Conservation (phyloP, 2,888 invertebrate genomes). For the Fissipunctia ypsillon region DNA sequence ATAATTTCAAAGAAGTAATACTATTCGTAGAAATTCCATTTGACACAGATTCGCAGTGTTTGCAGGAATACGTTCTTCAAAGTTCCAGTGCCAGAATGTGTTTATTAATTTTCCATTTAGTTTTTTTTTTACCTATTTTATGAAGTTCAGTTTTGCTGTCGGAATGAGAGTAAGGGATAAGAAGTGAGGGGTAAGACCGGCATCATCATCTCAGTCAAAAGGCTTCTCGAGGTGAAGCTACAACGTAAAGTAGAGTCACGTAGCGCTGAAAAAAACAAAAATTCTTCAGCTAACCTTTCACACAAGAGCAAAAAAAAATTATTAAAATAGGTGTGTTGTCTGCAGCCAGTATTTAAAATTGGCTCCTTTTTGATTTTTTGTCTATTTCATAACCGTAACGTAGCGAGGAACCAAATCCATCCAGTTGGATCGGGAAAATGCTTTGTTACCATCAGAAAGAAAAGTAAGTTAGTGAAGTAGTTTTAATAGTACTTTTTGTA, state of each 20-base stretch:
- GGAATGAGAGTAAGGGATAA: no score
- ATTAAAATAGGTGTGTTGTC: not conserved
- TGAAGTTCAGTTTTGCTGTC: not conserved
- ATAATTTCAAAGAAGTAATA: not conserved
- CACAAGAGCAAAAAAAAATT: not conserved
- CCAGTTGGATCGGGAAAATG: conserved; percentile 21
- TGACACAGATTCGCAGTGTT: conserved; percentile 7
- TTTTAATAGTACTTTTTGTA: conserved; percentile 31
- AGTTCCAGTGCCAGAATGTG: not conserved
- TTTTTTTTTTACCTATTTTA: not conserved
- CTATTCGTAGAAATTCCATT: conserved; percentile 13
- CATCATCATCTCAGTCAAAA: not conserved
- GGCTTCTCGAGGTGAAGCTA: not conserved
- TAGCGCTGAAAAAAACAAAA: not conserved
- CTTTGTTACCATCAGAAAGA: conserved; percentile 24
- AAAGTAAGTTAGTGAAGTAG: no score
- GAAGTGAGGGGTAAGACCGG: not conserved
- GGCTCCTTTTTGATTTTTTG: not conserved
- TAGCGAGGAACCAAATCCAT: not conserved
- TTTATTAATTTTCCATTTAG: not conserved
- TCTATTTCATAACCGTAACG: not conserved
- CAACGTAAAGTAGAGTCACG: not conserved
- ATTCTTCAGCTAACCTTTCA: not conserved
- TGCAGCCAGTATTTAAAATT: conserved; percentile 7
- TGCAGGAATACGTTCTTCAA: not conserved